Evolutionary conservation across 1,140 invertebrate genomes (phyloP).

Genomic region (Brachionus koreanus): DNA sequence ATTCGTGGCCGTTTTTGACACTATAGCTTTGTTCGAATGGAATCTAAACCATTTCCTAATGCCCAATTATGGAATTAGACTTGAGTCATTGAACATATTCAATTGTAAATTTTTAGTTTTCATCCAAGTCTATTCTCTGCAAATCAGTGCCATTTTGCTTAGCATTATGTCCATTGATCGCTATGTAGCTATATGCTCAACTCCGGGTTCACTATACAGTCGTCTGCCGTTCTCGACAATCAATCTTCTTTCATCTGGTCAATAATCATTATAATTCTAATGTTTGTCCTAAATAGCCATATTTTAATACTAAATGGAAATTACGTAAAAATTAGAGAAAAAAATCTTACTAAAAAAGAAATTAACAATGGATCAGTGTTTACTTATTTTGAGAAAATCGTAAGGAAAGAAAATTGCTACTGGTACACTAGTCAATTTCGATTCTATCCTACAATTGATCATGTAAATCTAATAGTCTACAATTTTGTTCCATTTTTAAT

Average conservation of each 20-base stretch:
- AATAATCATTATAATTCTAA: neutral
- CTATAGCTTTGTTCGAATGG: neutral
- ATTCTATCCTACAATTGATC: neutral
- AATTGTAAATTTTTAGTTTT: slow-evolving; percentile 14
- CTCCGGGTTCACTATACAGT: neutral
- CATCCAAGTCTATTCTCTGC: neutral
- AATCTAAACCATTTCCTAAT: slow-evolving; percentile 1
- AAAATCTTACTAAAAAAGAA: neutral
- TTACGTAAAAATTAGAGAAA: neutral
- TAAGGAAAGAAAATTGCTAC: neutral
- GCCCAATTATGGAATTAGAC: neutral
- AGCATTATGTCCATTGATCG: slow-evolving; percentile 24
- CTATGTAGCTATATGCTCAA: neutral
- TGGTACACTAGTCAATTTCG: neutral
- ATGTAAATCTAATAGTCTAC: neutral
- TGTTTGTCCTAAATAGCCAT: neutral
- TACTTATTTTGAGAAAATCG: neutral
- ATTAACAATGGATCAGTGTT: neutral
- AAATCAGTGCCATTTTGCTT: neutral
- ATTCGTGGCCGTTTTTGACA: slow-evolving; percentile 9
- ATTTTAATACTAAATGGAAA: slow-evolving; percentile 38
- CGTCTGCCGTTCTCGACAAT: neutral
- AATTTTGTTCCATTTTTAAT: slow-evolving; percentile 9
- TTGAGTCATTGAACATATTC: neutral
- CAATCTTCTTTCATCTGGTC: neutral